Conservation (phyloP, 2,888 invertebrate species). For the Apantesis nais region DNA sequence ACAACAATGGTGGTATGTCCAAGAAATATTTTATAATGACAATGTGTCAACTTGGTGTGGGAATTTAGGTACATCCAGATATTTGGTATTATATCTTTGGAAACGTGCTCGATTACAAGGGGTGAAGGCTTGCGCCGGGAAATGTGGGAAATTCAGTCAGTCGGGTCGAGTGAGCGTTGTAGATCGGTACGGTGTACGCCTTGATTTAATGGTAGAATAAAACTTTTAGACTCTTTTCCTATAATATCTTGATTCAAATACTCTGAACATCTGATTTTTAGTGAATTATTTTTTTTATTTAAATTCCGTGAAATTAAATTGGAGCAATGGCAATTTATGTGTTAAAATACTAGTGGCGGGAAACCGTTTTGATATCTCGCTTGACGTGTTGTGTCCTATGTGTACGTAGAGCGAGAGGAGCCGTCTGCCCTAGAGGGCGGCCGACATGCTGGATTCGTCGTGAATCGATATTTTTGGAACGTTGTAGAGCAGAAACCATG, state of each 20-base stretch:
- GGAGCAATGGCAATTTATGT: conserved; percentile 60
- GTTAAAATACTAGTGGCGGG: conserved; percentile 83
- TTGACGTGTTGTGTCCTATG: conserved; percentile 85
- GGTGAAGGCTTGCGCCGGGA: conserved; percentile 85
- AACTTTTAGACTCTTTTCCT: conserved; percentile 78
- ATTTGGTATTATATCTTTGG: conserved; percentile 67
- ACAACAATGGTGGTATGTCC: not conserved
- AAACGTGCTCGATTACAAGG: conserved; percentile 83
- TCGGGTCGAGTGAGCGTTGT: conserved; percentile 76
- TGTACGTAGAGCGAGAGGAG: conserved; percentile 81
- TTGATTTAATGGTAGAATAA: conserved; percentile 62
- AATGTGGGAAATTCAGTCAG: conserved; percentile 81
- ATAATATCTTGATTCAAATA: conserved; percentile 61
- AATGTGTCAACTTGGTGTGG: not conserved
- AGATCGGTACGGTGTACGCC: conserved; percentile 66
- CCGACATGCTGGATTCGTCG: conserved; percentile 84
- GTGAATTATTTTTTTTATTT: conserved; percentile 48
- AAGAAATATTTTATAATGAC: conserved; percentile 1
- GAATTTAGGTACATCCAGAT: conserved; percentile 57
- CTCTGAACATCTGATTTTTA: conserved; percentile 46
- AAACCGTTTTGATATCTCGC: conserved; percentile 84
- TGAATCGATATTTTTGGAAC: conserved; percentile 86
- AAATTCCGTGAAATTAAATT: conserved; percentile 40
- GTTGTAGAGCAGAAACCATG: conserved; percentile 80
- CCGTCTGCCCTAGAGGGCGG: conserved; percentile 83